Conservation (phyloP, 2,113 vertebrate genomes). For the Smithornis capensis region DNA sequence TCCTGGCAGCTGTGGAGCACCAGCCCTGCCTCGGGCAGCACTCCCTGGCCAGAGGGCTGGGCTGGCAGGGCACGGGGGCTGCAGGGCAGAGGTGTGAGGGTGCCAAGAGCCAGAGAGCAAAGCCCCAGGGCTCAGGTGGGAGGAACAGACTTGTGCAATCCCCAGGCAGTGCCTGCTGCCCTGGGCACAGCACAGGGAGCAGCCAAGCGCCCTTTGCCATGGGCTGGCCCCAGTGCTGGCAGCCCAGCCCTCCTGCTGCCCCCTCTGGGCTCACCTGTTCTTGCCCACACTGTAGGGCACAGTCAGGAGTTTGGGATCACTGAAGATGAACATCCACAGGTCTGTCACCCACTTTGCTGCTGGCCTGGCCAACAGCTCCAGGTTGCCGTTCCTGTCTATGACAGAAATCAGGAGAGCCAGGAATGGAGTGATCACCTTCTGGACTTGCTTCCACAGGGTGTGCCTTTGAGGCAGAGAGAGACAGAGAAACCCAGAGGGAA, state of each 20-base stretch:
- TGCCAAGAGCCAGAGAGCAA: neutral
- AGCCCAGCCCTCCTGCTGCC: neutral
- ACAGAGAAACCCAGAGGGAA: neutral
- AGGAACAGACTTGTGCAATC: neutral
- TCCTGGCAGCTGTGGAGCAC: neutral
- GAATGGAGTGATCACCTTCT: constrained; percentile 81
- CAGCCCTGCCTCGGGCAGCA: neutral
- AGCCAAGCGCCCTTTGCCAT: neutral
- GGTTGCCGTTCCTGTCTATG: constrained; percentile 87
- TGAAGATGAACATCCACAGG: constrained; percentile 92
- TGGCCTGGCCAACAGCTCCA: constrained; percentile 80
- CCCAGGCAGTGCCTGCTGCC: neutral
- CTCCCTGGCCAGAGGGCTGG: neutral
- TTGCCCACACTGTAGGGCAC: constrained; percentile 66
- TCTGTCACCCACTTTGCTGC: constrained; percentile 69
- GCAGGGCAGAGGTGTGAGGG: neutral
- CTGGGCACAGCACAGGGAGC: neutral
- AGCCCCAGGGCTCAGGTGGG: neutral
- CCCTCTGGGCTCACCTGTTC: constrained; percentile 67
- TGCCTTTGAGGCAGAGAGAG: constrained; percentile 72
- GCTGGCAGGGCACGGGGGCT: neutral
- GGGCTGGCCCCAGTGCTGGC: neutral
- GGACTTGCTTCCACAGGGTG: constrained; percentile 90
- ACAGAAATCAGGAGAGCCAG: constrained; percentile 86
- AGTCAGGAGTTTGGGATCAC: constrained; percentile 80